Percentiles rank a stretch among this genome's conserved stretches.
Conservation (phyloP, 2,113 vertebrate genomes). For the Toxotes jaculatrix region DNA sequence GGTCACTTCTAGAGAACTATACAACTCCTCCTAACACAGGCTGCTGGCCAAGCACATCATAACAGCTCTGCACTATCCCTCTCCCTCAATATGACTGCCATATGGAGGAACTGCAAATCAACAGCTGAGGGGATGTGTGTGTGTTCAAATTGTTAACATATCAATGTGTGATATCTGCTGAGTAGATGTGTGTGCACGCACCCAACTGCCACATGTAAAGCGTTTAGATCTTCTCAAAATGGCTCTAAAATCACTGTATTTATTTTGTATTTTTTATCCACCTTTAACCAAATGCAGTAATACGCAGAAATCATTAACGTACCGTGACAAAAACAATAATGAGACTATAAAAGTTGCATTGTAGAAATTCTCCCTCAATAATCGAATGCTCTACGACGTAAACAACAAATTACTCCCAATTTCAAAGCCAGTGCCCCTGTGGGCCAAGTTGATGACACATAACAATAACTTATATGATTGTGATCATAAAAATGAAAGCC, state of each 20-base stretch:
- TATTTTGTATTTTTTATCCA: background rate
- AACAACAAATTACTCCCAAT: slow-evolving; percentile 55
- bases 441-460: slow-evolving; percentile 47
- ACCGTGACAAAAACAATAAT: slow-evolving; percentile 13
- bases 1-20: slow-evolving; percentile 58
- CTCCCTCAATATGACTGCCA: slow-evolving; percentile 42
- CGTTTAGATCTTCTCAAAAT: slow-evolving; percentile 9
- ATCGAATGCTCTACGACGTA: background rate
- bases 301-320: slow-evolving; percentile 19
- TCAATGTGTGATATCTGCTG: slow-evolving; percentile 24
- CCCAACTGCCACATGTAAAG: background rate
- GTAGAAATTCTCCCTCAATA: slow-evolving; percentile 38
- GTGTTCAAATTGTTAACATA: slow-evolving; percentile 46
- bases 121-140: slow-evolving; percentile 40
- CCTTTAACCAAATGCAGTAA: background rate
- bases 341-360: slow-evolving; percentile 38
- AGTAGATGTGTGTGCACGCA: slow-evolving; percentile 19
- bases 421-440: slow-evolving; percentile 13
- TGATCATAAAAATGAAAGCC: slow-evolving; percentile 59
- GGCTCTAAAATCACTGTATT: background rate
- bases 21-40: slow-evolving; percentile 44
- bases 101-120: slow-evolving; percentile 53
- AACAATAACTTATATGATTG: slow-evolving; percentile 52
- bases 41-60: slow-evolving; percentile 60
- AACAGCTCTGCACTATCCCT: slow-evolving; percentile 25